A percentile compares a stretch with the other conserved stretches of the same genome.
Evolutionary conservation across 2,888 invertebrate species (phyloP).

Genomic region (Mallateleia sp.): DNA sequence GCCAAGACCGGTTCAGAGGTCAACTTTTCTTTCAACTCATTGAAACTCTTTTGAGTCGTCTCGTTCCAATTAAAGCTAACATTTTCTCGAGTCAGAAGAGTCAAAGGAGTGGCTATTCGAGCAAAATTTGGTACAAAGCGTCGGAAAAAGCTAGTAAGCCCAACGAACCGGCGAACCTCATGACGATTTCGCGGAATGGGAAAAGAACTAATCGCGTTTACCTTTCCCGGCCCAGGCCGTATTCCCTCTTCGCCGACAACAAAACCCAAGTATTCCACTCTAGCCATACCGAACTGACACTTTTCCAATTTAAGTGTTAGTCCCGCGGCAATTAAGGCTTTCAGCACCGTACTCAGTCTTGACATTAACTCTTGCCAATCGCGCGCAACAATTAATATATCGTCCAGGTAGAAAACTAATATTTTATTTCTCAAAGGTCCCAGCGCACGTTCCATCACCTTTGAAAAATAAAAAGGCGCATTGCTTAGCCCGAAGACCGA

Average conservation of each 20-base stretch:
- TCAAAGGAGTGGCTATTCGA: slow-evolving; percentile 9
- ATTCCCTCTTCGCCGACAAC: slow-evolving; percentile 67
- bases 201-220: slow-evolving; percentile 56
- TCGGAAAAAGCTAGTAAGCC: slow-evolving; percentile 54
- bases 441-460: slow-evolving; percentile 67
- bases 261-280: neutral
- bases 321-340: slow-evolving; percentile 74
- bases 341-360: slow-evolving; percentile 57
- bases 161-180: slow-evolving; percentile 41
- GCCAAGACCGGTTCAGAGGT: slow-evolving; percentile 7
- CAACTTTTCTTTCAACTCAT: slow-evolving; percentile 16
- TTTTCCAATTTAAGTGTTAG: slow-evolving; percentile 80
- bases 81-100: neutral
- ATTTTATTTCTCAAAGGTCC: slow-evolving; percentile 50
- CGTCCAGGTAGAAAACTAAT: slow-evolving; percentile 54
- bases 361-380: slow-evolving; percentile 12
- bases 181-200: slow-evolving; percentile 56
- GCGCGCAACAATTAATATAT: slow-evolving; percentile 67
- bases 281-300: slow-evolving; percentile 72
- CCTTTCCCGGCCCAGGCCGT: slow-evolving; percentile 74
- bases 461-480: slow-evolving; percentile 81
- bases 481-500: slow-evolving; percentile 84
- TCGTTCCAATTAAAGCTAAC: neutral
- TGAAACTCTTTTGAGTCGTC: slow-evolving; percentile 24
- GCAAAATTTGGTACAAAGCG: slow-evolving; percentile 21